These are phyloP conservation scores for Camponotus vicinus DNA, from an alignment of 1,140 invertebrate genomes.

Conservation along the genomic window DNA sequence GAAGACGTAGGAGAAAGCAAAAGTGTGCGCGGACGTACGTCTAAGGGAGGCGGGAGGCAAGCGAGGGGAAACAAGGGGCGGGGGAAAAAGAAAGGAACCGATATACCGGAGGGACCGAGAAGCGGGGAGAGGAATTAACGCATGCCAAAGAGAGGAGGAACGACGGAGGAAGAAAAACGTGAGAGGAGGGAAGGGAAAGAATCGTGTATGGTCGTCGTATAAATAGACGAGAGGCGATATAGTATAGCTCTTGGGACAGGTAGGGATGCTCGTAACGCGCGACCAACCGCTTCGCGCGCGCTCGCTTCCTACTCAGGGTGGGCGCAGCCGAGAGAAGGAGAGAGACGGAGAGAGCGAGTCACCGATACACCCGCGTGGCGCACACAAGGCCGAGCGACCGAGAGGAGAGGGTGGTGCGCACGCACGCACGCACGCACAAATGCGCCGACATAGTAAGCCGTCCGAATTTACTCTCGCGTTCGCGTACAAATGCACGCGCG, in stretches of 20 bases:
- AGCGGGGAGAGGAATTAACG: neutral
- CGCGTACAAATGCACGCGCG: neutral
- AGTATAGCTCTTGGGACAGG: conserved; percentile 70
- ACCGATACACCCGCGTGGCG: neutral
- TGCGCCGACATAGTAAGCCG: neutral
- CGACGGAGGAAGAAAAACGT: conserved; percentile 41
- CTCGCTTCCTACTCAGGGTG: conserved; percentile 57
- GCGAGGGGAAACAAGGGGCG: conserved; percentile 17
- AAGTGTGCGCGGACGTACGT: conserved; percentile 2
- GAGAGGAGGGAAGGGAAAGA: conserved; percentile 70
- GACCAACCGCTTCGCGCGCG: conserved; percentile 56
- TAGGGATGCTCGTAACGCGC: conserved; percentile 72
- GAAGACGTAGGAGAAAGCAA: conserved; percentile 61
- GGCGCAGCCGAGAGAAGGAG: conserved; percentile 7
- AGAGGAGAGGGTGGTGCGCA: conserved; percentile 37
- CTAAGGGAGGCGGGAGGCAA: conserved; percentile 69
- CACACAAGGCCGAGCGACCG: conserved; percentile 4
- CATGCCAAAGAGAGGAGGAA: neutral
- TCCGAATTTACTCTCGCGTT: conserved; percentile 37
- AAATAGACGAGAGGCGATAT: conserved; percentile 82
- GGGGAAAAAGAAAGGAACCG: neutral
- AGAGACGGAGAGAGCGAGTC: no score
- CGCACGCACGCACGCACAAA: conserved; percentile 44
- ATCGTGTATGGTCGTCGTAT: conserved; percentile 82
- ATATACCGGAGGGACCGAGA: neutral